Base-by-base conservation (phyloP, 2,113 vertebrate genomes). In the Corapipo altera region DNA sequence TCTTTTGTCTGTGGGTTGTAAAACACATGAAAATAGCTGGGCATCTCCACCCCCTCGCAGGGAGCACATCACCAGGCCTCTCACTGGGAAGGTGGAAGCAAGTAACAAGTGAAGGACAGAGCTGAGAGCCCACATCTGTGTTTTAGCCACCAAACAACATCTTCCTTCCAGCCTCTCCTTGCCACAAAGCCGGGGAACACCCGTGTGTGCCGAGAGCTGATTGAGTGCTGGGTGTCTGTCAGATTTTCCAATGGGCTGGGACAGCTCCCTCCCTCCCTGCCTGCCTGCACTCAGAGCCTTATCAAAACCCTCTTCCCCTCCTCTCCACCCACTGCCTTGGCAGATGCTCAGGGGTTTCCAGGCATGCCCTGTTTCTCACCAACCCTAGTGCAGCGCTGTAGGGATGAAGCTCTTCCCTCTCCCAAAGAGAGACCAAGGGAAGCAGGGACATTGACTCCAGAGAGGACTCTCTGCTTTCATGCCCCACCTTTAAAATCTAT, bases 331-430 rank as follows among this genome's bases (percentile, higher is more conserved):
- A 2, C 19, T 46, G 89, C 39, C 79, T 13, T 13, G 85, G 90
- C 10, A 3, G 88, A 85, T 8, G 78, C 7, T 15, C 71, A 8
- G 55, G 46, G n/a, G 8, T 37, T 61, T 57, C 74, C 92, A 61
- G 88, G 71, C 4, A 2, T 15, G 39, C 37, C 80, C 72, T 0
- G 6, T 24, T 41, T 21, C 44, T 19, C 70, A 27, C 61, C 70
- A 49, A 5, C 55, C 61, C 75, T 37, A 1, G 4, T 1, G 0
- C 55, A 46, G 70, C 22, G 0, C 84, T 12, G 80, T n/a, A 12
- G 70, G 58, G 74, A 24, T 19, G 54, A 6, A 80, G 44, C 41
- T 86, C 49, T 44, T n/a, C 64, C 75, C 82, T 28, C 91, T 46
- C 79, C 88, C 79, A 65, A 75, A 66, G 41, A 86, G 11, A 74